Conservation (phyloP, 2,888 invertebrate species). For the Habrosyne pyritoides region DNA sequence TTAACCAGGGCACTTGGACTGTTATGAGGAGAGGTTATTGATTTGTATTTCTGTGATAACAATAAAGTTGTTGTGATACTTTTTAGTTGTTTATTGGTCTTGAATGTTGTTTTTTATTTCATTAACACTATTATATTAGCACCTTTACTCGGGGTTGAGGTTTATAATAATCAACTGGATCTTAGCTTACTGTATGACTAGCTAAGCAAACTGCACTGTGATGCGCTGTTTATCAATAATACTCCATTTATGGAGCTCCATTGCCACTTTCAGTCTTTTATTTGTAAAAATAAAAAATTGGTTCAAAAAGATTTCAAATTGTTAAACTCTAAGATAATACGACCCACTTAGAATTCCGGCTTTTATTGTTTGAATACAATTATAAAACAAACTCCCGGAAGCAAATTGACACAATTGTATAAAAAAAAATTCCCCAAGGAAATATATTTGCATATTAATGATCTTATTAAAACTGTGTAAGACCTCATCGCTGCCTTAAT, state of each 20-base stretch:
- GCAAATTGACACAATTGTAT: conserved; percentile 23
- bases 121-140: too few species aligned
- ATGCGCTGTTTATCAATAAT: too few species aligned
- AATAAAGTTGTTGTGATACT: not conserved
- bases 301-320: not conserved
- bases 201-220: too few species aligned
- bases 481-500: conserved; percentile 29
- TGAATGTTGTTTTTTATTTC: not conserved
- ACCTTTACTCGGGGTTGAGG: too few species aligned
- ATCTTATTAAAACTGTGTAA: conserved; percentile 45
- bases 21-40: conserved; percentile 46
- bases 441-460: conserved; percentile 48
- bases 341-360: not conserved
- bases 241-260: too few species aligned
- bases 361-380: not conserved
- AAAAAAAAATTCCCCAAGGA: conserved; percentile 35
- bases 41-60: conserved; percentile 15
- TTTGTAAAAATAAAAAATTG: too few species aligned
- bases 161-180: too few species aligned
- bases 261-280: too few species aligned
- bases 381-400: conserved; percentile 2
- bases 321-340: too few species aligned
- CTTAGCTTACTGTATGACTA: too few species aligned
- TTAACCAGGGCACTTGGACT: conserved; percentile 37
- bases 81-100: not conserved